These are phyloP conservation scores for Polydrusus cervinus DNA, from an alignment of 2,888 invertebrate genomes.

Conservation along the genomic window DNA sequence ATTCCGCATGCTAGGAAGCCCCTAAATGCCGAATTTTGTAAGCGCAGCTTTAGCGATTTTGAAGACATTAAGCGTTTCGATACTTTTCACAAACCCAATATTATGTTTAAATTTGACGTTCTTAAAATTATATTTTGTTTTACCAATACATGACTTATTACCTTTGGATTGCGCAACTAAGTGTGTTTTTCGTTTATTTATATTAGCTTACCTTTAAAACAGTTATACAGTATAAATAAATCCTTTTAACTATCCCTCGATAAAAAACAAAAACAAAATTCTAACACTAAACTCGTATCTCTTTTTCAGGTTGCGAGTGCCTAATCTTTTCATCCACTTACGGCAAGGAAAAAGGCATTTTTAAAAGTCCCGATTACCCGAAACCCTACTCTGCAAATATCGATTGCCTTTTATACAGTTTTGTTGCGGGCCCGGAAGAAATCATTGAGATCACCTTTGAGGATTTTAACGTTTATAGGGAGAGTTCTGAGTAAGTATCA, in stretches of 20 bases:
- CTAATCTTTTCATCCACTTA: slow-evolving; percentile 86
- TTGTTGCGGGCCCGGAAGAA: slow-evolving; percentile 84
- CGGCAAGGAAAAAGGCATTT: slow-evolving; percentile 85
- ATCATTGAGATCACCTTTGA: slow-evolving; percentile 88
- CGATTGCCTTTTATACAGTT: slow-evolving; percentile 89
- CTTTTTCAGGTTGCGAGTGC: slow-evolving; percentile 86
- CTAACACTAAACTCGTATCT: slow-evolving; percentile 3
- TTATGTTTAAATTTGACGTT: no score
- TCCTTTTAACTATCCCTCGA: neutral
- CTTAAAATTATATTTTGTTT: no score
- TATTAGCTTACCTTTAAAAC: no score
- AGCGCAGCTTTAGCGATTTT: no score
- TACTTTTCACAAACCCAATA: no score
- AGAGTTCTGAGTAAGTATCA: slow-evolving; percentile 78
- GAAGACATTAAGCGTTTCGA: no score
- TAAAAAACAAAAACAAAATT: neutral
- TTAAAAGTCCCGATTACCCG: slow-evolving; percentile 90
- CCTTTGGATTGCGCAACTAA: no score
- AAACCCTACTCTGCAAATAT: slow-evolving; percentile 82
- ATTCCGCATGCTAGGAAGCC: no score
- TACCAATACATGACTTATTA: no score
- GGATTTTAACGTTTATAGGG: slow-evolving; percentile 84
- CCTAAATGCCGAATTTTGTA: no score
- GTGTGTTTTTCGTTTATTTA: no score
- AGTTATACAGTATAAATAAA: neutral